phyloP scores from a whole-genome alignment of 2,113 vertebrate genomes.

The Sapajus apella region DNA sequence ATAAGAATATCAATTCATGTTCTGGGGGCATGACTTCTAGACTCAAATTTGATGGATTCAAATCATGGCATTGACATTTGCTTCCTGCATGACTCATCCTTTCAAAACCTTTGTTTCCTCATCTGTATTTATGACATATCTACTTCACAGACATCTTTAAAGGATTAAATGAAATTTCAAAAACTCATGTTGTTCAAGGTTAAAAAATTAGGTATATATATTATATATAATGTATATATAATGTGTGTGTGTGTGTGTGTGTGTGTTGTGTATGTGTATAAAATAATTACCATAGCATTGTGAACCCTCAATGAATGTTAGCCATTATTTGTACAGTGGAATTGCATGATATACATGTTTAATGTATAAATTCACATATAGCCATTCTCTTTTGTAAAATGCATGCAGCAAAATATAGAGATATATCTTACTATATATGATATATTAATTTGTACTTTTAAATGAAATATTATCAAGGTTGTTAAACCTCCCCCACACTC shows the following conservation, averaged over 20 bases:
- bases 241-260: too few species aligned
- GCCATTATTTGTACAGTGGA: background rate
- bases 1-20: background rate
- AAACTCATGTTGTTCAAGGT: too few species aligned
- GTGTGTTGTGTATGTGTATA: too few species aligned
- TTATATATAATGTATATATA: too few species aligned
- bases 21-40: background rate
- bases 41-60: background rate
- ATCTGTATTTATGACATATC: background rate
- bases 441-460: slow-evolving; percentile 1
- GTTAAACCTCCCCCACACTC: background rate
- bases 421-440: background rate
- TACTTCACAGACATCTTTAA: background rate
- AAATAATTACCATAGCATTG: background rate
- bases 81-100: background rate
- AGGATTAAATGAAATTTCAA: background rate
- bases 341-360: background rate
- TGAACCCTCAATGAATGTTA: background rate
- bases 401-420: background rate
- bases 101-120: background rate
- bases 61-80: background rate
- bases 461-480: background rate
- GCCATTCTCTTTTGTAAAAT: background rate
- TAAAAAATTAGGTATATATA: too few species aligned
- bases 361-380: background rate